Evolutionary conservation across 2,797 vertebrate genomes (phyloP).

Genomic region (Gymnothorax javanicus): DNA sequence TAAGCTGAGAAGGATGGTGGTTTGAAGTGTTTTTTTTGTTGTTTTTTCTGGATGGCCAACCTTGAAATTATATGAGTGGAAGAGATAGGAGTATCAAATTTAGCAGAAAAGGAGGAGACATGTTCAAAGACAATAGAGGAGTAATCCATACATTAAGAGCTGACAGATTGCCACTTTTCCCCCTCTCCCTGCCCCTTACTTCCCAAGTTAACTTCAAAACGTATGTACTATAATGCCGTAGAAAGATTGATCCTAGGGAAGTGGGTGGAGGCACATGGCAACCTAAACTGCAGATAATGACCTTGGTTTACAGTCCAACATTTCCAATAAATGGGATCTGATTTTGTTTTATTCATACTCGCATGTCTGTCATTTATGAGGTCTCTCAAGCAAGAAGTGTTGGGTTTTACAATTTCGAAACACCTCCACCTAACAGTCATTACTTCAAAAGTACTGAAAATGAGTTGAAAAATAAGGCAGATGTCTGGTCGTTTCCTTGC

Average conservation of each 20-base stretch:
- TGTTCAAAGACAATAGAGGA: background rate
- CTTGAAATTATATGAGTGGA: background rate
- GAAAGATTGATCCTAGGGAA: constrained; percentile 66
- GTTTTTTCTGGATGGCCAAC: background rate
- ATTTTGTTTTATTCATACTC: constrained; percentile 34
- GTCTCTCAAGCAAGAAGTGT: background rate
- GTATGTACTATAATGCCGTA: constrained; percentile 62
- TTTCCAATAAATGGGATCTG: constrained; percentile 56
- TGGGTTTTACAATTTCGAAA: too few relatives aligned
- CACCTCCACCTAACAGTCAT: too few relatives aligned
- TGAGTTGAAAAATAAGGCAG: too few relatives aligned
- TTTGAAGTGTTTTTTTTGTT: background rate
- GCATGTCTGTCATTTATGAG: constrained; percentile 27
- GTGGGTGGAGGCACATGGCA: constrained; percentile 61
- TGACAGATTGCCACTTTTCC: constrained; percentile 62
- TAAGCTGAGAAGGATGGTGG: background rate
- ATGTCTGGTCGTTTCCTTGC: too few relatives aligned
- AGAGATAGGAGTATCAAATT: background rate
- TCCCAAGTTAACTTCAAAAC: constrained; percentile 62
- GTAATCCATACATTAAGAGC: constrained; percentile 15
- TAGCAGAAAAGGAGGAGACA: background rate
- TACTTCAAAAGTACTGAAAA: too few relatives aligned
- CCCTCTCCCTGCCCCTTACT: constrained; percentile 42
- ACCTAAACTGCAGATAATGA: constrained; percentile 39
- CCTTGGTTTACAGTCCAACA: constrained; percentile 36